Percentiles rank a stretch among this genome's conserved stretches.
These are phyloP conservation scores for Ormyrus labotus DNA, from an alignment of 2,888 invertebrate genomes.

Conservation along the genomic window DNA sequence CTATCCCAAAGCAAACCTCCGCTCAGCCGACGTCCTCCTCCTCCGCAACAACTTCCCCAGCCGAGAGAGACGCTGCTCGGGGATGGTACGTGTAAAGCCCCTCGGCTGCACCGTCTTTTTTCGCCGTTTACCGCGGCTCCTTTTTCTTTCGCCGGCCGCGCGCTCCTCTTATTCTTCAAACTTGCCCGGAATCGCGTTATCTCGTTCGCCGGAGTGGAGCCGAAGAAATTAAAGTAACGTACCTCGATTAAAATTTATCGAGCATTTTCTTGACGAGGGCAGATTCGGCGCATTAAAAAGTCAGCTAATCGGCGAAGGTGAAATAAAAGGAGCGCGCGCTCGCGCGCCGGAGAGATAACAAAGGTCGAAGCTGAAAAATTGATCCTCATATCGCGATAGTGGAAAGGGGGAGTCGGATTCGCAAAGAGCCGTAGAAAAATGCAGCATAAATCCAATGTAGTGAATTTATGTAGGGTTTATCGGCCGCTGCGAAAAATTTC, in stretches of 20 bases:
- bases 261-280: too few relatives aligned
- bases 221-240: too few relatives aligned
- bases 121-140: neutral
- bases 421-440: conserved; percentile 20
- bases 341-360: conserved; percentile 7
- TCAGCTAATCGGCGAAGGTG: too few relatives aligned
- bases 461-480: conserved; percentile 49
- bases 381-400: conserved; percentile 1
- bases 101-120: neutral
- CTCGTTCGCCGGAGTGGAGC: too few relatives aligned
- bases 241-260: too few relatives aligned
- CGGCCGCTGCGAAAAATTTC: conserved; percentile 34
- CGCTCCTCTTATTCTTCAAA: neutral
- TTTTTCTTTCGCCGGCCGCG: neutral
- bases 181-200: too few relatives aligned
- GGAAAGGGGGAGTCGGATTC: neutral
- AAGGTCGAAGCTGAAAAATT: conserved; percentile 33
- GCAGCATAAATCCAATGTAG: conserved; percentile 38
- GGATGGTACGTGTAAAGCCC: too few relatives aligned
- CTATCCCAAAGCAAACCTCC: conserved; percentile 40
- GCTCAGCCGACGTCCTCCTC: neutral
- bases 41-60: neutral
- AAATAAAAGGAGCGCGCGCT: neutral
- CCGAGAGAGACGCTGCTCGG: too few relatives aligned
- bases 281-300: too few relatives aligned